These are phyloP conservation scores for Galleria mellonella DNA, from an alignment of 1,140 invertebrate genomes.

Conservation along the genomic window DNA sequence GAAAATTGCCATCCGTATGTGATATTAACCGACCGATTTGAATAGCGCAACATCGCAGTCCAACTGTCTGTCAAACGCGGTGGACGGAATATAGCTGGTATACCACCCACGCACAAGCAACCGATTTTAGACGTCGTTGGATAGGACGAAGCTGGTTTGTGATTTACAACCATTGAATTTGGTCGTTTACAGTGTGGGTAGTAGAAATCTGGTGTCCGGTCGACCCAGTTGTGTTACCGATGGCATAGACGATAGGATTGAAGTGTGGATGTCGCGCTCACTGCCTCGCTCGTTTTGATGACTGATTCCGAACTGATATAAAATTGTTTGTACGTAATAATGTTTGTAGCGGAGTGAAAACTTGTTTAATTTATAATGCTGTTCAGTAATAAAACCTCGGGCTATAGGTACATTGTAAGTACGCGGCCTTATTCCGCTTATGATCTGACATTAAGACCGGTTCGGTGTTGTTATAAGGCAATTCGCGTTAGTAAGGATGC, in stretches of 20 bases:
- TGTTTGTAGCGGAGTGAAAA: not conserved
- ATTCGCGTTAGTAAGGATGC: not conserved
- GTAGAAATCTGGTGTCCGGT: constrained; percentile 54
- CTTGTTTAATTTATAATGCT: not conserved
- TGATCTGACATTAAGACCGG: not conserved
- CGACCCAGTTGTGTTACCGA: constrained; percentile 49
- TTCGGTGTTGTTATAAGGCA: constrained; percentile 24
- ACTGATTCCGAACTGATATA: constrained; percentile 10
- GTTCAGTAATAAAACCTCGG: no score
- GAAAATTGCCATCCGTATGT: not conserved
- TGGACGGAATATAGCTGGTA: not conserved
- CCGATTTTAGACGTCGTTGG: constrained; percentile 27
- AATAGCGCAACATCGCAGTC: not conserved
- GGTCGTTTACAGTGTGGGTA: constrained; percentile 36
- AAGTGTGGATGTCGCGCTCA: constrained; percentile 31
- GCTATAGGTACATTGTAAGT: no score
- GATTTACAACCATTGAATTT: constrained; percentile 28
- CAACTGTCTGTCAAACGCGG: not conserved
- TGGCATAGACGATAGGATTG: constrained; percentile 54
- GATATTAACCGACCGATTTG: not conserved
- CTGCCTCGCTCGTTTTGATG: constrained; percentile 18
- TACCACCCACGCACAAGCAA: constrained; percentile 25
- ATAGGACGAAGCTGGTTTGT: constrained; percentile 21
- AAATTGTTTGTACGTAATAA: not conserved
- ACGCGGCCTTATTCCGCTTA: no score